Percentiles rank a stretch among this genome's conserved stretches.
These are phyloP conservation scores for Heteromormyrus szaboi DNA, from an alignment of 2,797 vertebrate genomes.

Conservation along the genomic window DNA sequence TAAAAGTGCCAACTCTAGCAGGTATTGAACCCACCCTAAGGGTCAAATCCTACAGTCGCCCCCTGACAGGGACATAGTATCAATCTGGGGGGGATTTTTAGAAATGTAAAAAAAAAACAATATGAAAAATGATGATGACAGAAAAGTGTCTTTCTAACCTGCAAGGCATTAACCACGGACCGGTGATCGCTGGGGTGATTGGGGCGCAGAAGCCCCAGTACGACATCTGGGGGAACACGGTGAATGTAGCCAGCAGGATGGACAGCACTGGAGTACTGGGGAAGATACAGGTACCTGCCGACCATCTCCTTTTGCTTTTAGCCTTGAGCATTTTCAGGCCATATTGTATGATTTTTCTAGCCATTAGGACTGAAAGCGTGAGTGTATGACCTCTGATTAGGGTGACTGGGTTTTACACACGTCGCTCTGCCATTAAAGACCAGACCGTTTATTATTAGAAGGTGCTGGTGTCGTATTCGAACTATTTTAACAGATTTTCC, in stretches of 20 bases:
- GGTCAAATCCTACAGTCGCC: neutral
- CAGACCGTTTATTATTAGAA: neutral
- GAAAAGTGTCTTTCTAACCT: neutral
- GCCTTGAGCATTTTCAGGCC: neutral
- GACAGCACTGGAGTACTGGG: conserved; percentile 92
- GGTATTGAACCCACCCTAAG: neutral
- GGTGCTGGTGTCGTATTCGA: neutral
- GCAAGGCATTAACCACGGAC: conserved; percentile 90
- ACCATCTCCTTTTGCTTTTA: neutral
- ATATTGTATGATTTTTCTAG: neutral
- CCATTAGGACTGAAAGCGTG: neutral
- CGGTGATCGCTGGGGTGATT: conserved; percentile 93
- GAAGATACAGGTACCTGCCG: conserved; percentile 79
- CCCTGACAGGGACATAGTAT: neutral
- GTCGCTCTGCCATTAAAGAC: neutral
- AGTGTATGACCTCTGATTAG: neutral
- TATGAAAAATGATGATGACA: neutral
- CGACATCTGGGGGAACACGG: conserved; percentile 97
- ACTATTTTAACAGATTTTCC: neutral
- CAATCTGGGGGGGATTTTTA: neutral
- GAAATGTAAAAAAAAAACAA: neutral
- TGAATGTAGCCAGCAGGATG: conserved; percentile 96
- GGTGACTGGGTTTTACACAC: neutral
- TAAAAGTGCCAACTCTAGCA: neutral
- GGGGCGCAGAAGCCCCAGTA: conserved; percentile 98